Evolutionary conservation across 2,888 invertebrate species (phyloP), one percentile per base, ranked within the genome.

Genomic region (Ormyrus rosae): DNA sequence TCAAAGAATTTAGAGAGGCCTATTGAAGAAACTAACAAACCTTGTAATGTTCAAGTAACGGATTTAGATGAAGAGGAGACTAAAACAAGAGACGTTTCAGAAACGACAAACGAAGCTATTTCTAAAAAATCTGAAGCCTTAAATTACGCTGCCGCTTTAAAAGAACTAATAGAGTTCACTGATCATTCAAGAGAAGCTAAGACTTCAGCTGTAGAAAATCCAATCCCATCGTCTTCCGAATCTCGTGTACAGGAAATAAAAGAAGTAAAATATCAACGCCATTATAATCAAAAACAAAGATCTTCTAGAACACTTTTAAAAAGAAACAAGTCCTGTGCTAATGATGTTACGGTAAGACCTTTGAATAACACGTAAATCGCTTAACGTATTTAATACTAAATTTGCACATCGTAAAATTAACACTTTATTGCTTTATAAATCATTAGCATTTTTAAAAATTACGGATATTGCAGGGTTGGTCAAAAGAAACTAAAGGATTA

Each of bases 11-110:
- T 69, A 11, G 83, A 81, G 19, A 84, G 72, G 61, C 72, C 53
- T 60, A 45, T 69, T 2, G 79, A 64, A 61, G 76, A 81, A 63
- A 77, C 48, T 60, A 48, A 55, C 64, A 73, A 84, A 82, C 8
- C 63, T 64, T 50, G 72, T 19, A 83, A 82, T 13, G 61, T 86
- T 0, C 87, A 86, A 56, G 84, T 86, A 5, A 88, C 86, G 10
- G 86, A 87, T 82, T 78, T 86, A 10, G 86, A 87, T 69, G 87
- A 88, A 10, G 86, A 86, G 55, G 82, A 84, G 9, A 45, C 67
- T 3, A 83, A 77, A 73, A 45, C 48, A 46, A 71, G 67, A 34
- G 72, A 77, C 10, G 13, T 60, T 48, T 72, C 69, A 6, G 80
- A 81, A 19, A 53, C 19, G 10, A 53, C 75, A 9, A 64, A 65